phyloP scores from a whole-genome alignment of 2,113 vertebrate genomes.

The Ardeotis arabs region DNA sequence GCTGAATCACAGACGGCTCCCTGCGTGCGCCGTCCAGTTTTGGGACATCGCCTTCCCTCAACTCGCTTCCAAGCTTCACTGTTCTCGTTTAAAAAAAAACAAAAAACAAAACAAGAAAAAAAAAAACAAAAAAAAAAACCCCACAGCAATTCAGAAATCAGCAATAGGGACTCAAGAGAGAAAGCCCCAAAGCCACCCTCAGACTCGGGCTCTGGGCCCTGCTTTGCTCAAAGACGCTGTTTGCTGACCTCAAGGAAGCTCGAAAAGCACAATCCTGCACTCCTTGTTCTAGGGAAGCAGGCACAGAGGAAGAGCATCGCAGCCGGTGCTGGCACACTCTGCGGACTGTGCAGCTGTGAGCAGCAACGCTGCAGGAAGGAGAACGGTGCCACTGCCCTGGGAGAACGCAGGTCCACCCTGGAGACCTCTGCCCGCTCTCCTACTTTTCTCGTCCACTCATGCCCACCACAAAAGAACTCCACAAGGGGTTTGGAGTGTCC shows the following conservation, averaged over 20 bases:
- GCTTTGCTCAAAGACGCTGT: neutral
- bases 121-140: neutral
- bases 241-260: neutral
- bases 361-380: neutral
- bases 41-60: neutral
- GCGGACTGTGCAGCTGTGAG: neutral
- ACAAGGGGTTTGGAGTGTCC: neutral
- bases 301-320: neutral
- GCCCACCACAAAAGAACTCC: neutral
- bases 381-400: rapidly evolving
- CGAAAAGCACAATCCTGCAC: neutral
- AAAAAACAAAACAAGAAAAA: too few relatives aligned
- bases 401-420: neutral
- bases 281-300: neutral
- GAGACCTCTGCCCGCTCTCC: neutral
- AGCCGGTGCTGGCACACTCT: rapidly evolving
- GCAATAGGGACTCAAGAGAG: neutral
- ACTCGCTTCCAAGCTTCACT: neutral
- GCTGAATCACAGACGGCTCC: neutral
- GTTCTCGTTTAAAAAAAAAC: neutral
- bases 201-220: neutral
- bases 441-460: neutral
- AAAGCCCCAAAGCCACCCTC: neutral
- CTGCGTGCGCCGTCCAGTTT: rapidly evolving
- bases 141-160: neutral